phyloP scores from a whole-genome alignment of 2,888 invertebrate genomes.

The Eudemis profundana region DNA sequence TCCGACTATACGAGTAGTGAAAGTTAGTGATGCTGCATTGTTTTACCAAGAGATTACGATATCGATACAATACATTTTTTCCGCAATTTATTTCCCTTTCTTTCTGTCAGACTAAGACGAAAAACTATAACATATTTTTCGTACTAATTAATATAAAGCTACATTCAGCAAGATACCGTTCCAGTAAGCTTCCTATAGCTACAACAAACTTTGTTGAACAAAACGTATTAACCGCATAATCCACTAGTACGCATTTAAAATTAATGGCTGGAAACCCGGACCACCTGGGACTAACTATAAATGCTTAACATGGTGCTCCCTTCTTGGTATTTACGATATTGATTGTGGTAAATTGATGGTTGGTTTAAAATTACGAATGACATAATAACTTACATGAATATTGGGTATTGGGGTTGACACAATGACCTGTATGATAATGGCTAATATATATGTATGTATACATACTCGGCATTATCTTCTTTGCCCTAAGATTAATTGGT shows the following conservation, averaged over 20 bases:
- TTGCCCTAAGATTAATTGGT: too few relatives aligned
- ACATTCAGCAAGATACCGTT: not conserved
- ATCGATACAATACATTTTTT: too few relatives aligned
- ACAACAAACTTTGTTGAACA: constrained; percentile 8
- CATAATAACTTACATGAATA: too few relatives aligned
- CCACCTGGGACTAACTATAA: constrained; percentile 12
- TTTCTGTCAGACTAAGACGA: too few relatives aligned
- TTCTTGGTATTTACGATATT: constrained; percentile 21
- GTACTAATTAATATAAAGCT: not conserved
- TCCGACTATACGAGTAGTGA: too few relatives aligned
- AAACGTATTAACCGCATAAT: constrained; percentile 24
- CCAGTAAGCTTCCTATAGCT: not conserved
- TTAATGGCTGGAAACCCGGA: constrained; percentile 8
- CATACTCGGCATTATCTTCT: too few relatives aligned
- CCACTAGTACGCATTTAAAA: constrained; percentile 26
- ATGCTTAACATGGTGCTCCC: constrained; percentile 21
- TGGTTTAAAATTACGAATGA: not conserved
- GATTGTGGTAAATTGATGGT: constrained; percentile 4
- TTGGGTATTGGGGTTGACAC: not conserved
- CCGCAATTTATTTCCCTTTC: too few relatives aligned
- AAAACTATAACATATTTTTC: too few relatives aligned
- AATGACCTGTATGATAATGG: too few relatives aligned
- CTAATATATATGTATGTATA: too few relatives aligned
- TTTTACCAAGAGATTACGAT: too few relatives aligned
- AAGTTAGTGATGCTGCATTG: too few relatives aligned